These are phyloP conservation scores for Melanophora roralis DNA, from an alignment of 2,888 invertebrate species.

Conservation along the genomic window DNA sequence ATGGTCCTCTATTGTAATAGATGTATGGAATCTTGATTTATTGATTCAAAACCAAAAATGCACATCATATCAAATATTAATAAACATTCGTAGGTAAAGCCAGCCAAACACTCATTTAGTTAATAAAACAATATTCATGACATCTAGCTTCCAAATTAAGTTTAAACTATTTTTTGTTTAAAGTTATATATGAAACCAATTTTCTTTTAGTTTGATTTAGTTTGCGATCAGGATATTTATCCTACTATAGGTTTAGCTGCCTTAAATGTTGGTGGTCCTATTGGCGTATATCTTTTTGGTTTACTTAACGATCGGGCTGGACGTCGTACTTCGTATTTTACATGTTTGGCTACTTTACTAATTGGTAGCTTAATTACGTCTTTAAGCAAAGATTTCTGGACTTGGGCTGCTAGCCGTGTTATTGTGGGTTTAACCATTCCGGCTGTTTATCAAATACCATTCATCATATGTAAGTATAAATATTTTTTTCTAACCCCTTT, in stretches of 20 bases:
- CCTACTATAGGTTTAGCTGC: constrained; percentile 92
- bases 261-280: constrained; percentile 91
- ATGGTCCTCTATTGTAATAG: constrained; percentile 88
- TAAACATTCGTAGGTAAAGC: constrained; percentile 54
- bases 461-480: constrained; percentile 89
- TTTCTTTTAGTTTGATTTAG: constrained; percentile 87
- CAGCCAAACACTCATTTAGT: constrained; percentile 33
- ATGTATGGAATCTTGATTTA: constrained; percentile 80
- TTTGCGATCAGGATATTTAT: constrained; percentile 91
- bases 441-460: constrained; percentile 95
- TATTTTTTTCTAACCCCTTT: no score
- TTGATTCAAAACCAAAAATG: neutral
- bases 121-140: neutral
- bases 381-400: constrained; percentile 86
- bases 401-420: constrained; percentile 88
- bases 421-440: constrained; percentile 94
- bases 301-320: constrained; percentile 92
- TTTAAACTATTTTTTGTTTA: neutral
- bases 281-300: constrained; percentile 93
- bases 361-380: constrained; percentile 89
- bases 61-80: constrained; percentile 17
- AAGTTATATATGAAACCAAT: neutral
- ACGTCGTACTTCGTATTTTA: constrained; percentile 89
- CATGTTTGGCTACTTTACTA: constrained; percentile 89
- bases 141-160: neutral